A percentile compares a stretch with the other conserved stretches of the same genome.
These are phyloP conservation scores for Vulpes lagopus DNA, from an alignment of 2,113 vertebrate genomes.

Conservation along the genomic window DNA sequence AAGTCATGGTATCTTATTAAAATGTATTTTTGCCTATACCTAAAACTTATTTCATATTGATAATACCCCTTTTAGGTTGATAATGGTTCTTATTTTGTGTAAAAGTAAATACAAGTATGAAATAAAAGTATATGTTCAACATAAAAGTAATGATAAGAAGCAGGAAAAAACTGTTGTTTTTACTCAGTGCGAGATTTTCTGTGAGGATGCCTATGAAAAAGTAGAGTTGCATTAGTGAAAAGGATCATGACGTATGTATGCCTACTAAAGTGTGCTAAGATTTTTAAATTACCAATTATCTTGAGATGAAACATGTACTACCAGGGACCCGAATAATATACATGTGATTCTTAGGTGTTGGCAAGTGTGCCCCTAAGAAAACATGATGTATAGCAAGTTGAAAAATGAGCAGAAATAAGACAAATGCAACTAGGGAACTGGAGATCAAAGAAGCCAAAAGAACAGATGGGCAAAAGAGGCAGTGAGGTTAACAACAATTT, in stretches of 20 bases:
- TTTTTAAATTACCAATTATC: neutral
- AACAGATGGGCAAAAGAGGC: conserved; percentile 19
- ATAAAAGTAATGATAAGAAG: neutral
- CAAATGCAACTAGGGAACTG: neutral
- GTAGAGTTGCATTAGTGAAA: neutral
- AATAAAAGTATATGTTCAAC: neutral
- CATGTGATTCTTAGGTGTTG: neutral
- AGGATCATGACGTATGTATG: neutral
- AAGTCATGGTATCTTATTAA: neutral
- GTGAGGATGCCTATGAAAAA: neutral
- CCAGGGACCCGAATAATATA: neutral
- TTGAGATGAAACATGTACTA: neutral
- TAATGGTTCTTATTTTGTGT: neutral
- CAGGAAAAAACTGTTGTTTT: neutral
- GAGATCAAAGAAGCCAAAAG: neutral
- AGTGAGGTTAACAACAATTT: neutral
- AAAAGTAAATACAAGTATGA: neutral
- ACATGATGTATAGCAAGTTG: neutral
- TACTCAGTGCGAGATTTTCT: neutral
- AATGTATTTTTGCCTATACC: neutral
- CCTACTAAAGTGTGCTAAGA: neutral
- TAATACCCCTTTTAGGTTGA: neutral
- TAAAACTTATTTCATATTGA: neutral
- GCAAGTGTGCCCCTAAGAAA: neutral
- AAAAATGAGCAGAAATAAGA: neutral